Percentiles rank a stretch among this genome's conserved stretches.
Conservation (phyloP, 2,797 vertebrate species). For the Coracias cyanogaster region DNA sequence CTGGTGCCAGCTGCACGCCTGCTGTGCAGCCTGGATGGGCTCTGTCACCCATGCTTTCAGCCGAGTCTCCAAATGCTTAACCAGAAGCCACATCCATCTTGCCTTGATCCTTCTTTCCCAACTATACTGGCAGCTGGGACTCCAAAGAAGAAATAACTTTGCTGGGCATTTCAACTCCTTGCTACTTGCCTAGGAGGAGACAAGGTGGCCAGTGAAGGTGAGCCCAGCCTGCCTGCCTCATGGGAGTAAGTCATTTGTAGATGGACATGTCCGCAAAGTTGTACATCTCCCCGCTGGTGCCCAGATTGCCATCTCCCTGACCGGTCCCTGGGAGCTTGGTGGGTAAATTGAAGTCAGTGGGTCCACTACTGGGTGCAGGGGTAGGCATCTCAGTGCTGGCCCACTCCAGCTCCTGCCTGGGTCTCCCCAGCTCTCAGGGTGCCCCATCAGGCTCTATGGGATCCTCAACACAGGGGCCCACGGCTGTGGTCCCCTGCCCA, state of each 20-base stretch:
- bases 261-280: not conserved
- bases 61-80: not conserved
- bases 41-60: not conserved
- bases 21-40: not conserved
- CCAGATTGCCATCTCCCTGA: not conserved
- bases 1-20: fast-evolving
- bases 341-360: not conserved
- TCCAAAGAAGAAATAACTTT: not conserved
- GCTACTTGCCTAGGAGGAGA: not conserved
- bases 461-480: not conserved
- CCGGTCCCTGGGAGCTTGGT: fast-evolving
- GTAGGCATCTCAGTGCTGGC: fast-evolving
- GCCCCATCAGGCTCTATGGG: fast-evolving
- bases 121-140: not conserved
- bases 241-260: fast-evolving
- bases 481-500: not conserved
- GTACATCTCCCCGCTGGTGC: not conserved
- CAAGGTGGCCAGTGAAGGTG: fast-evolving
- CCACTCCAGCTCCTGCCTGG: fast-evolving
- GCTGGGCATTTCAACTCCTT: not conserved
- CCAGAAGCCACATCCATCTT: not conserved
- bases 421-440: not conserved
- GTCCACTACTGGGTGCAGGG: not conserved
- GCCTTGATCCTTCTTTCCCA: not conserved
- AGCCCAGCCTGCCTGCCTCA: not conserved